phyloP scores from a whole-genome alignment of 2,113 vertebrate species.

The Pollachius pollachius region DNA sequence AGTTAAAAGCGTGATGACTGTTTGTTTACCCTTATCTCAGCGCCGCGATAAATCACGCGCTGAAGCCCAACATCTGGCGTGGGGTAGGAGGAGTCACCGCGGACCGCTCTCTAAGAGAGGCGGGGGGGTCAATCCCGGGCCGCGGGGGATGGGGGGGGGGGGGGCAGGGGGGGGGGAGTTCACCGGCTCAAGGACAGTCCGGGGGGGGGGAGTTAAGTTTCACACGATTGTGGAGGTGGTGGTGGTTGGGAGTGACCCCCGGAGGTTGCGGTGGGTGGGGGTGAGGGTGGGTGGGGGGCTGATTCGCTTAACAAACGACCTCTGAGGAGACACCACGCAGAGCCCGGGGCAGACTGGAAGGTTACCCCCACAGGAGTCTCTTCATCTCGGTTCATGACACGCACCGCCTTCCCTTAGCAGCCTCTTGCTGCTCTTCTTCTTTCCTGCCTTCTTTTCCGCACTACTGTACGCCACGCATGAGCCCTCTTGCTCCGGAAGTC shows the following conservation, averaged over 20 bases:
- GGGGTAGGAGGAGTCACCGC: constrained; percentile 25
- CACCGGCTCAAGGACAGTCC: constrained; percentile 64
- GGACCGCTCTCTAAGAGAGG: background rate
- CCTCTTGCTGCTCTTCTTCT: constrained; percentile 52
- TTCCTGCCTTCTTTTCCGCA: constrained; percentile 39
- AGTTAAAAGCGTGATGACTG: constrained; percentile 69
- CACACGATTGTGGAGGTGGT: constrained; percentile 56
- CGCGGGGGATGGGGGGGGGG: constrained; percentile 9
- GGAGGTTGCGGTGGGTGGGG: too few species aligned
- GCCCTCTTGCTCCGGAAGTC: background rate
- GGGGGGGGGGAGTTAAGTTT: constrained; percentile 63
- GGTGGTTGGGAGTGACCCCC: background rate
- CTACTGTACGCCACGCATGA: constrained; percentile 17
- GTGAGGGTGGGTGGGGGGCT: constrained; percentile 20
- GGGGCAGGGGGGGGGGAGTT: constrained; percentile 57
- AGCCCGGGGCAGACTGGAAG: constrained; percentile 59
- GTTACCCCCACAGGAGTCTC: constrained; percentile 48
- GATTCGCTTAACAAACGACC: constrained; percentile 64
- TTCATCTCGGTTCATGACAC: constrained; percentile 51
- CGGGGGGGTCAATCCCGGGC: constrained; percentile 50
- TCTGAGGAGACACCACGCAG: constrained; percentile 55
- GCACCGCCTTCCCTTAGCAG: constrained; percentile 45
- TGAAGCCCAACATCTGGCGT: constrained; percentile 65
- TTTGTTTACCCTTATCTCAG: constrained; percentile 71
- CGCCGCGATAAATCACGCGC: constrained; percentile 58